phyloP scores from a whole-genome alignment of 2,797 vertebrate genomes.

The Parauchenoglanis punctatus region DNA sequence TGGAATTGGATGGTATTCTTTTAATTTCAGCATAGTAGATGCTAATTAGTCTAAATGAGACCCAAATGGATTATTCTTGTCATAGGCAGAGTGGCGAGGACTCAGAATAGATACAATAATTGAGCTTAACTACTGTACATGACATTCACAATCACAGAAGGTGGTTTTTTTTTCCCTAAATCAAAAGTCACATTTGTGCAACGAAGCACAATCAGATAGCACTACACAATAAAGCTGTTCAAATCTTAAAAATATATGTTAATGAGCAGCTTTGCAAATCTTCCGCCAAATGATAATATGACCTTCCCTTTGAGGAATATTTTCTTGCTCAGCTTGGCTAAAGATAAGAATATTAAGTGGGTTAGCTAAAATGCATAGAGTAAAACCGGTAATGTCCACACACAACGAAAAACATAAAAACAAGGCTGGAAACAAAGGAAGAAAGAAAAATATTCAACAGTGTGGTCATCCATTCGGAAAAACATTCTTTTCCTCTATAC shows the following conservation, averaged over 20 bases:
- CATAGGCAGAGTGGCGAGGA: background rate
- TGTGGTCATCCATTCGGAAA: background rate
- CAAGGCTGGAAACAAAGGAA: too few relatives aligned
- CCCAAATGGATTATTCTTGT: conserved; percentile 25
- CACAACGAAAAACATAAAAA: background rate
- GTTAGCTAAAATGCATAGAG: too few relatives aligned
- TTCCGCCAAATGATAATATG: background rate
- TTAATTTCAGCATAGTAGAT: conserved; percentile 10
- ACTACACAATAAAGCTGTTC: background rate
- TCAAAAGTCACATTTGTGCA: background rate
- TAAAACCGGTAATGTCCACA: background rate
- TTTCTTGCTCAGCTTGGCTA: background rate
- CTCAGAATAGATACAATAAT: conserved; percentile 1
- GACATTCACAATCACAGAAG: background rate
- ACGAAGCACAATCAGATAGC: background rate
- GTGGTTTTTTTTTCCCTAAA: background rate
- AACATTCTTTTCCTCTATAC: background rate
- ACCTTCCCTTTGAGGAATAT: background rate
- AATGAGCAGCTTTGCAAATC: conserved; percentile 6
- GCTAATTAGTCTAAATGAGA: conserved; percentile 34
- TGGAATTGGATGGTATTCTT: background rate
- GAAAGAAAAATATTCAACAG: background rate
- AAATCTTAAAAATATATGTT: background rate
- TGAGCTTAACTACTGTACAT: conserved; percentile 6
- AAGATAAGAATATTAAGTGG: background rate